These are phyloP conservation scores for Lampris megalopsis DNA, from an alignment of 2,113 vertebrate species.

Conservation along the genomic window DNA sequence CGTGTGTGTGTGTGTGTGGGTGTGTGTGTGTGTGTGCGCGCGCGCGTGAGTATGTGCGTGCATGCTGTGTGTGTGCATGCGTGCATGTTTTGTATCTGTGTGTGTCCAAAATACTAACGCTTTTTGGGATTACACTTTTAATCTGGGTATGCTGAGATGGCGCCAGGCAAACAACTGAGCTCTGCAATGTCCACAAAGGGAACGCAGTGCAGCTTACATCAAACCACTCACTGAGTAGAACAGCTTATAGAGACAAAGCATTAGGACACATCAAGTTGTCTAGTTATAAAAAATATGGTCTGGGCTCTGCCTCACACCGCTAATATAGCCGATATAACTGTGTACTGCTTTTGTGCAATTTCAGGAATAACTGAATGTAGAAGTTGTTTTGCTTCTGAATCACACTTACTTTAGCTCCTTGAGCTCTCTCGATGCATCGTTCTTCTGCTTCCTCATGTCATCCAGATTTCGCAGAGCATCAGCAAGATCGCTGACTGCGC, in stretches of 20 bases:
- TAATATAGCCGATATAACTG: not conserved
- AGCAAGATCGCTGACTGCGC: conserved; percentile 93
- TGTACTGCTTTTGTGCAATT: not conserved
- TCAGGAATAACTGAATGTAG: not conserved
- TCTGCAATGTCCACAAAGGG: conserved; percentile 41
- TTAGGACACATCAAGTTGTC: conserved; percentile 1
- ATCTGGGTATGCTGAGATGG: conserved; percentile 53
- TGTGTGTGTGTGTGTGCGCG: not conserved
- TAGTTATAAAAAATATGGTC: not conserved
- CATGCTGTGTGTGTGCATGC: not conserved
- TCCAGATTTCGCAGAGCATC: conserved; percentile 95
- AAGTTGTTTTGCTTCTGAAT: not conserved
- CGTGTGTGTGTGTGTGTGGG: not conserved
- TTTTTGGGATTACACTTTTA: conserved; percentile 71
- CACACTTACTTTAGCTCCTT: conserved; percentile 92
- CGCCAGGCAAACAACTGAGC: conserved; percentile 48
- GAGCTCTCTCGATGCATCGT: conserved; percentile 90
- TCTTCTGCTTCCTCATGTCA: conserved; percentile 96
- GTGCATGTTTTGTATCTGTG: not conserved
- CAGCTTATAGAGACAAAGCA: conserved; percentile 45
- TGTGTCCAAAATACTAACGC: conserved; percentile 54
- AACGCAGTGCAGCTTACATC: conserved; percentile 46
- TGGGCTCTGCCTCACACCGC: not conserved
- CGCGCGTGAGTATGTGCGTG: not conserved
- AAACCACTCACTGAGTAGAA: conserved; percentile 41